Conservation (phyloP, 2,888 invertebrate genomes). For the Andrena minutula region DNA sequence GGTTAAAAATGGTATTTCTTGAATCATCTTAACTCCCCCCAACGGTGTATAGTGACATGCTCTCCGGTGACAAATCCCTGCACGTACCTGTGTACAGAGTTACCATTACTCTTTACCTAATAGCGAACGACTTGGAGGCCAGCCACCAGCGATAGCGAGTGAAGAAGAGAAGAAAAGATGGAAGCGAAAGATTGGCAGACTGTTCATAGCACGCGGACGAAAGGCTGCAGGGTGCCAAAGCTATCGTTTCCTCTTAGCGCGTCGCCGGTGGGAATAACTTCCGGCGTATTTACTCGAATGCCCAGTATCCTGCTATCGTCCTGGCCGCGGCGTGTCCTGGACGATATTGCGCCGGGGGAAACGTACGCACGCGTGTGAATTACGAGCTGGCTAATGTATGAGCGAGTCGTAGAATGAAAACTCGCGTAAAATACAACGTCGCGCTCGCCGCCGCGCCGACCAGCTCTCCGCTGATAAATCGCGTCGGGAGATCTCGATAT, state of each 20-base stretch:
- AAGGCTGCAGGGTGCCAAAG: constrained; percentile 37
- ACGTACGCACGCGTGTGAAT: constrained; percentile 47
- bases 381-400: constrained; percentile 58
- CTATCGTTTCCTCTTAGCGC: constrained; percentile 63
- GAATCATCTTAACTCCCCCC: too few species aligned
- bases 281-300: constrained; percentile 65
- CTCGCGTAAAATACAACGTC: constrained; percentile 55
- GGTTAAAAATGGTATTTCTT: too few species aligned
- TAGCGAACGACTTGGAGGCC: neutral
- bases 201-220: neutral
- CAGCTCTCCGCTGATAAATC: constrained; percentile 42
- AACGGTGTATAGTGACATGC: too few species aligned
- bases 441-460: neutral
- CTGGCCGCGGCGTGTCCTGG: constrained; percentile 30
- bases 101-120: neutral
- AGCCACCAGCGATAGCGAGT: neutral
- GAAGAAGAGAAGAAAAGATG: neutral
- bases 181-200: constrained; percentile 8
- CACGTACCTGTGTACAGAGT: too few species aligned
- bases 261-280: constrained; percentile 64
- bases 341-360: constrained; percentile 51
- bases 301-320: constrained; percentile 30
- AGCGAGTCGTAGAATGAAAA: constrained; percentile 54
- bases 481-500: constrained; percentile 48
- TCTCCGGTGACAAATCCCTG: too few species aligned